Evolutionary conservation across 2,113 vertebrate species (phyloP).

Genomic region (Labrus mixtus): DNA sequence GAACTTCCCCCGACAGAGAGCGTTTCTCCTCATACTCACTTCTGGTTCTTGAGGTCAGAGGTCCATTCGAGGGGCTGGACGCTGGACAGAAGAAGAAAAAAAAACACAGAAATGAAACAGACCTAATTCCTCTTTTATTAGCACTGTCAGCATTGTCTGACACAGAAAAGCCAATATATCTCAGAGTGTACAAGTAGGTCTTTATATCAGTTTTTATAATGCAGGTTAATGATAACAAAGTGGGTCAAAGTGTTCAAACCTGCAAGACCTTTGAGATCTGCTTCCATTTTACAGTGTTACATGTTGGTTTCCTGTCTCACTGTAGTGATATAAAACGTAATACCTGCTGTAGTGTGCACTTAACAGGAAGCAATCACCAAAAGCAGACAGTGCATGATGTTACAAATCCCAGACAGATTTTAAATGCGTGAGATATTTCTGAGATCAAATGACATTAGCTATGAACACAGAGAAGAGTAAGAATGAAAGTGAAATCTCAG

Average conservation of each 20-base stretch:
- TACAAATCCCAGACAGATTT: too few relatives aligned
- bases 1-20: too few relatives aligned
- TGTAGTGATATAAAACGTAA: constrained; percentile 7
- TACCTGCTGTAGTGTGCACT: neutral
- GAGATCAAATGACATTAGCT: constrained; percentile 27
- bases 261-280: constrained; percentile 48
- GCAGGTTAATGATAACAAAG: constrained; percentile 34
- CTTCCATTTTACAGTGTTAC: neutral
- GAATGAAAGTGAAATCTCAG: constrained; percentile 13
- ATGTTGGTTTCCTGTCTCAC: neutral
- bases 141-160: constrained; percentile 28
- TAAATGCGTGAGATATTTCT: too few relatives aligned
- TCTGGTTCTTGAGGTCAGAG: constrained; percentile 77
- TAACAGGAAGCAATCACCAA: neutral
- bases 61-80: constrained; percentile 82
- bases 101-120: neutral
- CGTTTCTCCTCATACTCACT: constrained; percentile 71
- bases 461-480: neutral
- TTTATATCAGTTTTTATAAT: neutral
- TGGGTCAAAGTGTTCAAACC: constrained; percentile 35
- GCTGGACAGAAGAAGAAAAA: constrained; percentile 52
- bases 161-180: neutral
- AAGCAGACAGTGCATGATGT: neutral
- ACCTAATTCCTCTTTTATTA: constrained; percentile 23
- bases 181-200: neutral